Evolutionary conservation across 2,113 vertebrate species (phyloP).

Genomic region (Bambusicola thoracicus): DNA sequence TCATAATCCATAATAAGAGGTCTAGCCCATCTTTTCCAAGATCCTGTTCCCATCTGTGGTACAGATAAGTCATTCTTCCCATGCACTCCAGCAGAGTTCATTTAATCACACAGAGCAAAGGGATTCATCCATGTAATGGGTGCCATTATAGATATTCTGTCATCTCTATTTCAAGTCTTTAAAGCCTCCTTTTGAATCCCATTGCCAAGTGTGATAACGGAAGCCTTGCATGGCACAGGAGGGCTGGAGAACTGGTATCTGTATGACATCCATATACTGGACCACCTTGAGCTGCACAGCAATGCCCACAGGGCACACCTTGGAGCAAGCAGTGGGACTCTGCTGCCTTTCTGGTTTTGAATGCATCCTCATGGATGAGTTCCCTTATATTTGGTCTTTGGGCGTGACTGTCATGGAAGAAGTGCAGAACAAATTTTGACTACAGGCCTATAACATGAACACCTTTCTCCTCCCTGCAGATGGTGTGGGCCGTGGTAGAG

Average conservation of each 20-base stretch:
- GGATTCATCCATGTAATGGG: constrained; percentile 34
- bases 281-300: constrained; percentile 55
- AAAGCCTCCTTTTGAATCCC: constrained; percentile 48
- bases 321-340: constrained; percentile 37
- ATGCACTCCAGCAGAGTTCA: not conserved
- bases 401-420: not conserved
- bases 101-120: constrained; percentile 45
- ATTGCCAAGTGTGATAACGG: constrained; percentile 56
- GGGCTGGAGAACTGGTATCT: constrained; percentile 47
- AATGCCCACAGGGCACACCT: constrained; percentile 32
- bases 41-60: not conserved
- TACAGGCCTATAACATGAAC: accelerated
- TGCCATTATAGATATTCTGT: constrained; percentile 52
- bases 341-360: not conserved
- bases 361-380: not conserved
- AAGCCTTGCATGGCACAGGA: constrained; percentile 26
- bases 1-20: not conserved
- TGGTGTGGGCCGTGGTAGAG: accelerated
- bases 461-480: not conserved
- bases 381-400: not conserved
- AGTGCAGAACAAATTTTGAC: not conserved
- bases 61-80: constrained; percentile 17
- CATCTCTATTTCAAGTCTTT: constrained; percentile 60
- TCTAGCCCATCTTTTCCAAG: constrained; percentile 7
- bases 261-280: constrained; percentile 28